Evolutionary conservation across 2,888 invertebrate species (phyloP).

Genomic region (Archips crataeganus): DNA sequence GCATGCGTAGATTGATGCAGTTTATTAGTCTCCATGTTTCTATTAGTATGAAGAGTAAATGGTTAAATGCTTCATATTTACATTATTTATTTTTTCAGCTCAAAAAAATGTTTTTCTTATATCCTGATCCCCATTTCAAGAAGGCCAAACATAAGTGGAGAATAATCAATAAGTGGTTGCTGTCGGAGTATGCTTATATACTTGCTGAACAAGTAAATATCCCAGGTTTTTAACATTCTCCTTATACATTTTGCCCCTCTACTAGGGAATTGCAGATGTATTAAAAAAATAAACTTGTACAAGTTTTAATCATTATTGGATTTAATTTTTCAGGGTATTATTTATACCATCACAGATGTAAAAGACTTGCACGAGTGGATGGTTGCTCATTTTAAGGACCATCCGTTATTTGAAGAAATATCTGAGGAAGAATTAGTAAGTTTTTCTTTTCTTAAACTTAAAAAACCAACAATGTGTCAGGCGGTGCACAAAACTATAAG

Average conservation of each 20-base stretch:
- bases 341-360: constrained; percentile 99
- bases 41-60: too few relatives aligned
- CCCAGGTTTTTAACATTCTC: background rate
- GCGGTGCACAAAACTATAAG: too few relatives aligned
- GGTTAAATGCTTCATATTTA: background rate
- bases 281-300: too few relatives aligned
- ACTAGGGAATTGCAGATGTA: too few relatives aligned
- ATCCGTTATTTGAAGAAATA: constrained; percentile 94
- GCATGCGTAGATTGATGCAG: too few relatives aligned
- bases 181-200: constrained; percentile 99
- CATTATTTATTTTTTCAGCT: constrained; percentile 86
- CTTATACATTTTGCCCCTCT: too few relatives aligned
- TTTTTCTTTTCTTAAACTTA: background rate
- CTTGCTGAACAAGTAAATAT: constrained; percentile 91
- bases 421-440: constrained; percentile 91
- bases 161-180: constrained; percentile 96
- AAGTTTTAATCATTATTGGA: too few relatives aligned
- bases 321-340: constrained; percentile 88
- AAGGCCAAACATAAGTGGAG: constrained; percentile 99
- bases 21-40: too few relatives aligned
- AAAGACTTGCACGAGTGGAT: constrained; percentile 99
- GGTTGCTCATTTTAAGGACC: constrained; percentile 94
- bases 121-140: constrained; percentile 99
- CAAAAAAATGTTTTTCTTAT: constrained; percentile 98
- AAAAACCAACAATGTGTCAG: too few relatives aligned